These are phyloP conservation scores for Dendrolimus houi DNA, from an alignment of 2,888 invertebrate genomes.

Conservation along the genomic window DNA sequence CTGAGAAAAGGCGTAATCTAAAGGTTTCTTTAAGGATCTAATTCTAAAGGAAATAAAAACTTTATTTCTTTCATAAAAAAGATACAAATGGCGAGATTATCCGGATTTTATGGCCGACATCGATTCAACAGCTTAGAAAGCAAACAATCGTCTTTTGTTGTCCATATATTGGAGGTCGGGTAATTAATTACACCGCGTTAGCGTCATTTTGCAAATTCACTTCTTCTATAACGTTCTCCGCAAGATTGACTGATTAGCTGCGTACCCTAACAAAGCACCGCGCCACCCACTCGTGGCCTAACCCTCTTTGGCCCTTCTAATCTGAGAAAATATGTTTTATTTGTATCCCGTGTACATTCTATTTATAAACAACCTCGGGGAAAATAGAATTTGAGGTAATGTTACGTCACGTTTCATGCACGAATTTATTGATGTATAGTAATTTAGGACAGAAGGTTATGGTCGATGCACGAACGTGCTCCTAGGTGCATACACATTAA, in stretches of 20 bases:
- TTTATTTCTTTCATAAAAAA: slow-evolving; percentile 63
- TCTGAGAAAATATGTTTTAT: not conserved
- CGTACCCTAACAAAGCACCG: slow-evolving; percentile 13
- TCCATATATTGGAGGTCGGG: slow-evolving; percentile 56
- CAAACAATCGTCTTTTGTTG: slow-evolving; percentile 71
- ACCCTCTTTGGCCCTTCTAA: not conserved
- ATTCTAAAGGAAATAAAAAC: slow-evolving; percentile 57
- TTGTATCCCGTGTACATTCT: not conserved
- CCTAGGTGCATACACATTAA: too few species aligned
- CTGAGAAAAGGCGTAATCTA: slow-evolving; percentile 12
- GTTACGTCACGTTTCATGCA: not conserved
- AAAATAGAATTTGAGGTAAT: not conserved
- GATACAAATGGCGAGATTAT: slow-evolving; percentile 66
- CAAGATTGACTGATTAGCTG: slow-evolving; percentile 51
- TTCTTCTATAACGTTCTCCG: slow-evolving; percentile 36
- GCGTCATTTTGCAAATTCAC: slow-evolving; percentile 62
- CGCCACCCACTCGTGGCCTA: slow-evolving; percentile 1
- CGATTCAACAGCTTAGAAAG: slow-evolving; percentile 59
- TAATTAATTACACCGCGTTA: slow-evolving; percentile 62
- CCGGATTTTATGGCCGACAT: slow-evolving; percentile 61
- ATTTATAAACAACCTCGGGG: not conserved
- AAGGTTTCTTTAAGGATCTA: slow-evolving; percentile 31
- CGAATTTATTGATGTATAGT: too few species aligned
- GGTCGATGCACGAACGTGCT: too few species aligned
- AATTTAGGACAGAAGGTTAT: too few species aligned